These are phyloP conservation scores for Calephelis virginiensis DNA, from an alignment of 1,140 invertebrate species.

Conservation along the genomic window DNA sequence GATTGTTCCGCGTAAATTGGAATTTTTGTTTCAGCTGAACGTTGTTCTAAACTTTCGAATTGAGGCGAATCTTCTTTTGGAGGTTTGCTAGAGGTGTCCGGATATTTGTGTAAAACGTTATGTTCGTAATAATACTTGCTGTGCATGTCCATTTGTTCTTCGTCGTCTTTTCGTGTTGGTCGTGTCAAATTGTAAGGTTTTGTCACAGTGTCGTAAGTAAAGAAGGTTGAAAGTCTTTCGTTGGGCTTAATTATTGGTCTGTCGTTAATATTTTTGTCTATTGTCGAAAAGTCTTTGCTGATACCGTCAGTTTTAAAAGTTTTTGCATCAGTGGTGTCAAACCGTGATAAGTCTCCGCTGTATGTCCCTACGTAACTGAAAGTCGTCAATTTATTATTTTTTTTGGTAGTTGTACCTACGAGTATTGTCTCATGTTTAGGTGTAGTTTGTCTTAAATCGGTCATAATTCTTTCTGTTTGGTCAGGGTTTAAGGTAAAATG, in stretches of 20 bases:
- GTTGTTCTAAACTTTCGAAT: conserved; percentile 55
- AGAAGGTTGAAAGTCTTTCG: conserved; percentile 66
- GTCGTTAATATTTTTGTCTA: conserved; percentile 36
- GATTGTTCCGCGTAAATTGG: conserved; percentile 1
- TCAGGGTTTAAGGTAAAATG: conserved; percentile 32
- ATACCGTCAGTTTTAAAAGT: conserved; percentile 38
- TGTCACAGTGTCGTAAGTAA: conserved; percentile 61
- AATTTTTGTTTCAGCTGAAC: conserved; percentile 34
- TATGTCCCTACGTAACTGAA: conserved; percentile 69
- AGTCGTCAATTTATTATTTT: conserved; percentile 63
- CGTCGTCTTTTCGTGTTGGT: conserved; percentile 63
- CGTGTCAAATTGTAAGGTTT: conserved; percentile 58
- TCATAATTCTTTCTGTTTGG: conserved; percentile 24
- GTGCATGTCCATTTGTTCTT: conserved; percentile 39
- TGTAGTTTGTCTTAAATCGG: conserved; percentile 29
- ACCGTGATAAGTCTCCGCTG: conserved; percentile 41
- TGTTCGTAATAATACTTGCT: conserved; percentile 79
- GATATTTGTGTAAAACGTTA: conserved; percentile 78
- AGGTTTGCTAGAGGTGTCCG: conserved; percentile 40
- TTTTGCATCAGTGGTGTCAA: conserved; percentile 33
- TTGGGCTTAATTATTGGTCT: conserved; percentile 30
- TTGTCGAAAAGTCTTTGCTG: conserved; percentile 63
- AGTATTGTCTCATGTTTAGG: conserved; percentile 32
- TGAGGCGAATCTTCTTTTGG: conserved; percentile 46
- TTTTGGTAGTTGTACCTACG: conserved; percentile 60